Evolutionary conservation across 2,888 invertebrate genomes (phyloP), one percentile per base, ranked within the genome.

Genomic region (Spodoptera exigua): DNA sequence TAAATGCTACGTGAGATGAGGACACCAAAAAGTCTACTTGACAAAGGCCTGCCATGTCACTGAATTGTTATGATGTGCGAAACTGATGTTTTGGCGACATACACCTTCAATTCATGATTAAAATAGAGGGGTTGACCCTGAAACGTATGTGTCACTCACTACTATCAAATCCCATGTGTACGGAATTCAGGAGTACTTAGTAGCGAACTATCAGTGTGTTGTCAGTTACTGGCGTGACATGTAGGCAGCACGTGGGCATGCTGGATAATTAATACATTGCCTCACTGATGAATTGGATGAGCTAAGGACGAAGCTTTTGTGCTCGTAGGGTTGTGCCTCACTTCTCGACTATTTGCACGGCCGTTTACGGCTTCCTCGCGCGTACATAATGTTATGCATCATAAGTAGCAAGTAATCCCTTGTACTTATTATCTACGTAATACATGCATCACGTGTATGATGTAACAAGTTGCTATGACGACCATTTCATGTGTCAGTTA

Each of bases 191-290:
- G 17, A 59, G 27, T 61, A 52, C 55, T 48, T 53, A 41, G 40
- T 43, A 14, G 13, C 27, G n/a, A 16, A 17, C 27, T 27, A 9
- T 27, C 27, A 27, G 41, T 61, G 21, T 48, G 47, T 32, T 56
- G 54, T 46, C 58, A 48, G 44, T 48, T 55, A 36, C 59, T 52
- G 69, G 65, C 39, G 12, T 40, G 64, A 7, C 58, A 61, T 52
- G 77, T 70, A 65, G 77, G 74, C 61, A 54, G 74, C 59, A 70
- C 65, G 77, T 76, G 74, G 74, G 77, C 52, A 60, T 49, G 52
- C 61, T 59, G 47, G 61, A 35, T 63, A 70, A 76, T 76, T 70
- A 75, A 70, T 59, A 61, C 61, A 37, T 39, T 14, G 49, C 48
- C 37, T 14, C 14, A 43, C 47, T 61, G 43, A 60, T 61, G 59